Percentiles rank a stretch among this genome's conserved stretches.
Evolutionary conservation across 2,113 vertebrate species (phyloP).

Genomic region (Himantopus leucocephalus): DNA sequence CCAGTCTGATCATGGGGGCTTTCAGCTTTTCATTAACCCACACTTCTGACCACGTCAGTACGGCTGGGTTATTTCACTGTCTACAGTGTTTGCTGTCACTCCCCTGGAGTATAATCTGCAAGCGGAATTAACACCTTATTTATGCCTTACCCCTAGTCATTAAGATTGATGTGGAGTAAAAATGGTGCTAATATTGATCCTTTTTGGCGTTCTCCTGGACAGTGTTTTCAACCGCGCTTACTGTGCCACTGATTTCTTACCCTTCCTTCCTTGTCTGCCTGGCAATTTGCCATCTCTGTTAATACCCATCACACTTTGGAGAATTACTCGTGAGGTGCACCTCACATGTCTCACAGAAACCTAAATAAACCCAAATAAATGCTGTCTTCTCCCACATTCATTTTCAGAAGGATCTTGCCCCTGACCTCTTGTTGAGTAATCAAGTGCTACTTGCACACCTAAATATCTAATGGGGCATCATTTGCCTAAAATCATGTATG

Average conservation of each 20-base stretch:
- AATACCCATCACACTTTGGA: not conserved
- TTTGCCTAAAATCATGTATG: not conserved
- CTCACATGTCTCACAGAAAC: not conserved
- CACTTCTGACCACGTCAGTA: not conserved
- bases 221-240: not conserved
- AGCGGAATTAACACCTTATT: not conserved
- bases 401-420: not conserved
- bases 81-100: not conserved
- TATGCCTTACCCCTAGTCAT: not conserved
- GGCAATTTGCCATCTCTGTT: not conserved
- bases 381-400: not conserved
- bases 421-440: not conserved
- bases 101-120: not conserved
- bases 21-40: not conserved
- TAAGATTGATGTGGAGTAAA: not conserved
- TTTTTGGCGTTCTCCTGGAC: not conserved
- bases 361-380: not conserved
- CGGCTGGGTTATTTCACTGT: not conserved
- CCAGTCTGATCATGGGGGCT: fast-evolving
- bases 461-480: not conserved
- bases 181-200: not conserved
- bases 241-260: not conserved
- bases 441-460: not conserved
- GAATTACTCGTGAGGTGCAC: not conserved
- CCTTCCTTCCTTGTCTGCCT: not conserved